These are phyloP conservation scores for Cyprinella venusta DNA, from an alignment of 2,797 vertebrate genomes.

Conservation along the genomic window DNA sequence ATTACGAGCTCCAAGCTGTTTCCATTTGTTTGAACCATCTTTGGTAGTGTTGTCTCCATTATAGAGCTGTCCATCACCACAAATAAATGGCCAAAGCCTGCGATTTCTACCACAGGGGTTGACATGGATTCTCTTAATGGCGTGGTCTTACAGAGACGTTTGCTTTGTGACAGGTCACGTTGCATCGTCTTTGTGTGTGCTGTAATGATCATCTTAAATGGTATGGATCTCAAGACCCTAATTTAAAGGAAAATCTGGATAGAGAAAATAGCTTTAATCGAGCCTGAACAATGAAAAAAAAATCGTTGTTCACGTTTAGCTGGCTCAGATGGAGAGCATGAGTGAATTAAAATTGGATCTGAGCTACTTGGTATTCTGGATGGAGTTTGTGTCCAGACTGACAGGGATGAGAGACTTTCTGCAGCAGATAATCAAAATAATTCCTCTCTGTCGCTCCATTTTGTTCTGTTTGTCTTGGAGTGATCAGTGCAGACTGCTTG, in stretches of 20 bases:
- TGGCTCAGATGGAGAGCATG: neutral
- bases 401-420: constrained; percentile 1
- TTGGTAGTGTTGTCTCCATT: neutral
- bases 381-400: constrained; percentile 5
- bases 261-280: neutral
- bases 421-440: neutral
- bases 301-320: neutral
- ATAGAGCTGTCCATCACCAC: constrained; percentile 34
- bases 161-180: constrained; percentile 18
- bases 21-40: constrained; percentile 29
- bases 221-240: neutral
- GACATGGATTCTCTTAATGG: constrained; percentile 4
- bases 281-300: neutral
- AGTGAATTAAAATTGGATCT: neutral
- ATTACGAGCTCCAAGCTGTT: constrained; percentile 25
- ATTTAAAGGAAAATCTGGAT: neutral
- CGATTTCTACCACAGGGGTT: constrained; percentile 21
- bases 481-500: neutral
- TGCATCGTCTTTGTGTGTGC: neutral
- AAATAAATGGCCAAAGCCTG: constrained; percentile 4
- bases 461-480: neutral
- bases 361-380: constrained; percentile 10
- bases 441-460: neutral
- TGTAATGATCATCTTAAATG: constrained; percentile 10
- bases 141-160: neutral